Percentiles rank a stretch among this genome's conserved stretches.
Evolutionary conservation across 2,888 invertebrate genomes (phyloP).

Genomic region (Nemoura dubitans): DNA sequence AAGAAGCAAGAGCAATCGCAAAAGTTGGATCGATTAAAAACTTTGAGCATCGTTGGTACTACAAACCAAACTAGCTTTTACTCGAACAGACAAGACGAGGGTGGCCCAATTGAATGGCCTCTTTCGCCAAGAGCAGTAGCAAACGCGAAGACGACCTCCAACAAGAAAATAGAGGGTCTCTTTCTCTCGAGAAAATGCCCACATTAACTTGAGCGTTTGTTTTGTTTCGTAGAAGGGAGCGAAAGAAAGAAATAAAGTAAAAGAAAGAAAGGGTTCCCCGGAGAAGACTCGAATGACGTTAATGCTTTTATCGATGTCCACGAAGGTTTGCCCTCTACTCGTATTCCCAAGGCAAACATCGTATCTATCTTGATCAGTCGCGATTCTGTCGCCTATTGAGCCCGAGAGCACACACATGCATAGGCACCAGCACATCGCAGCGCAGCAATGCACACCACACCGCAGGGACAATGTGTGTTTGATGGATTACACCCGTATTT

Average conservation of each 20-base stretch:
- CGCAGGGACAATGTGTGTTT: conserved; percentile 10
- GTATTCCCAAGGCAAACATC: conserved; percentile 17
- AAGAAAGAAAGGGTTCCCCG: conserved; percentile 14
- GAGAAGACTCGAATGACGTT: conserved; percentile 21
- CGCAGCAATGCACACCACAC: neutral
- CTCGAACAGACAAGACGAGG: neutral
- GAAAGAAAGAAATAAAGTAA: neutral
- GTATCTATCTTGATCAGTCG: conserved; percentile 32
- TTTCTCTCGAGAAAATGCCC: conserved; percentile 20
- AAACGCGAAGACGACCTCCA: conserved; percentile 1
- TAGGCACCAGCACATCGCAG: neutral
- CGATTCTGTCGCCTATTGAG: neutral
- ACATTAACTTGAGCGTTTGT: conserved; percentile 34
- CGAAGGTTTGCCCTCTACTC: neutral
- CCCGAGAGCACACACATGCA: conserved; percentile 3
- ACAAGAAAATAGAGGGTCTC: neutral
- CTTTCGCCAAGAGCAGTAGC: conserved; percentile 8
- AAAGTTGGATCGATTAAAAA: conserved; percentile 23
- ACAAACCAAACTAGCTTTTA: conserved; percentile 8
- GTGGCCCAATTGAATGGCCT: conserved; percentile 17
- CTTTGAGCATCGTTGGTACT: conserved; percentile 8
- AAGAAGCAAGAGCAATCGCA: neutral
- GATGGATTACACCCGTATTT: conserved; percentile 23
- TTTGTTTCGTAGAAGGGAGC: neutral
- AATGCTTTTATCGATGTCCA: conserved; percentile 36